Conservation (phyloP, 2,888 invertebrate genomes). For the Rhodophaea formosa region DNA sequence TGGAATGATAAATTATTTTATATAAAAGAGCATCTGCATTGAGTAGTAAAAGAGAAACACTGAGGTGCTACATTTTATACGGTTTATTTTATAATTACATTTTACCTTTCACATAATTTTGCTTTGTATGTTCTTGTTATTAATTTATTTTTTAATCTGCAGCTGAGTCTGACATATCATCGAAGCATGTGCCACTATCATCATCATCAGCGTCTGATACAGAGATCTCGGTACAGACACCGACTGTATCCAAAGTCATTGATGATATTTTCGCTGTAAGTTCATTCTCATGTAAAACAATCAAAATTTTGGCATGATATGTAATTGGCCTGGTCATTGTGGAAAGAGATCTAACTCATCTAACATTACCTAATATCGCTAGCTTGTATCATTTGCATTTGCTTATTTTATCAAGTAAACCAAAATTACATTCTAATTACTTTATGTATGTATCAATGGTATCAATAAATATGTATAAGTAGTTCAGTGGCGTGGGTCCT, state of each 20-base stretch:
- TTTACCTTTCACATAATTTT: background rate
- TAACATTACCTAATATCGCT: too few relatives aligned
- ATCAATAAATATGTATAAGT: too few relatives aligned
- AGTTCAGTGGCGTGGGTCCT: too few relatives aligned
- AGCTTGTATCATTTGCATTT: background rate
- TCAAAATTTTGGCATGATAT: background rate
- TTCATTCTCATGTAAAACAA: conserved; percentile 41
- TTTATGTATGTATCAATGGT: too few relatives aligned
- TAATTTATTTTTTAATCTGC: conserved; percentile 27
- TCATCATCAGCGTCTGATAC: conserved; percentile 56
- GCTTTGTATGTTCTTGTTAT: conserved; percentile 12
- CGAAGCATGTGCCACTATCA: conserved; percentile 61
- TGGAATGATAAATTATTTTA: conserved; percentile 42
- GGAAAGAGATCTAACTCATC: background rate
- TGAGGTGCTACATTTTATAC: background rate
- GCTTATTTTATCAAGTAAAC: background rate
- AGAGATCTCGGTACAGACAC: conserved; percentile 66
- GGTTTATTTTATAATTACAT: background rate
- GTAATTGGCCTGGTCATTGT: background rate
- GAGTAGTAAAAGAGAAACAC: background rate
- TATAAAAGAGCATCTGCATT: conserved; percentile 26
- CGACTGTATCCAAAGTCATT: conserved; percentile 65
- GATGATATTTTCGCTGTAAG: conserved; percentile 74
- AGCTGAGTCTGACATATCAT: conserved; percentile 55
- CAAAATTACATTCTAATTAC: too few relatives aligned